phyloP scores from a whole-genome alignment of 2,888 invertebrate genomes.

The Invenusta paracnida region DNA sequence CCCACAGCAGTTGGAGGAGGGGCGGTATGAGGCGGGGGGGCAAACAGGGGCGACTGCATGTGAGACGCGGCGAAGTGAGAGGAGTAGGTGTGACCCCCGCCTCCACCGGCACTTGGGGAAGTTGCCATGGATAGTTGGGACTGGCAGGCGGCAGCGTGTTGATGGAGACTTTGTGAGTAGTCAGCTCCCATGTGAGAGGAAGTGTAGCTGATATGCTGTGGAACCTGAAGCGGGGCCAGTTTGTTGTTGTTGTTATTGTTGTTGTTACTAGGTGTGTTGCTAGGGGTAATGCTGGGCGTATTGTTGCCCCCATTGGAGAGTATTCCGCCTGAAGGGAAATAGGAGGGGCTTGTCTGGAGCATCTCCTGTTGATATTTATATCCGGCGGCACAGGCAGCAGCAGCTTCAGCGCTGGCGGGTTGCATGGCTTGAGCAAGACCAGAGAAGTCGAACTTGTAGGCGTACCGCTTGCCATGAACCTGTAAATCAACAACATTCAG shows the following conservation, averaged over 20 bases:
- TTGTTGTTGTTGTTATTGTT: conserved; percentile 5
- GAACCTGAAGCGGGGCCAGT: background rate
- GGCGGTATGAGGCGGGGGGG: background rate
- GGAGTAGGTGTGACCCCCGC: background rate
- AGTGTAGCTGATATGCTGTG: background rate
- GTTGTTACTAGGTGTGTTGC: background rate
- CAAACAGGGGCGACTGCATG: background rate
- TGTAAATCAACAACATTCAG: too few species aligned
- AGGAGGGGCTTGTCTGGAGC: background rate
- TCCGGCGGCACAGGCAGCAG: conserved; percentile 62
- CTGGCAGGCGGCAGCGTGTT: background rate
- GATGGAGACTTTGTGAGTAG: background rate
- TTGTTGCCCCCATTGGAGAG: conserved; percentile 9
- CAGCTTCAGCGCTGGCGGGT: conserved; percentile 84
- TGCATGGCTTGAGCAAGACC: conserved; percentile 79
- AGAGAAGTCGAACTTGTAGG: conserved; percentile 62
- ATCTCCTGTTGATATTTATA: conserved; percentile 63
- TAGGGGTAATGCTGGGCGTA: too few species aligned
- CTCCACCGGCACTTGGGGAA: background rate
- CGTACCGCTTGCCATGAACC: conserved; percentile 54
- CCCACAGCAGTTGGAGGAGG: background rate
- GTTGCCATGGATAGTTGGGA: background rate
- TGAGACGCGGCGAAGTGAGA: background rate
- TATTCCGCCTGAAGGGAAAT: background rate
- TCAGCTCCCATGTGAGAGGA: background rate